Conservation (phyloP, 2,888 invertebrate genomes). For the Taphrorychus bicolor region DNA sequence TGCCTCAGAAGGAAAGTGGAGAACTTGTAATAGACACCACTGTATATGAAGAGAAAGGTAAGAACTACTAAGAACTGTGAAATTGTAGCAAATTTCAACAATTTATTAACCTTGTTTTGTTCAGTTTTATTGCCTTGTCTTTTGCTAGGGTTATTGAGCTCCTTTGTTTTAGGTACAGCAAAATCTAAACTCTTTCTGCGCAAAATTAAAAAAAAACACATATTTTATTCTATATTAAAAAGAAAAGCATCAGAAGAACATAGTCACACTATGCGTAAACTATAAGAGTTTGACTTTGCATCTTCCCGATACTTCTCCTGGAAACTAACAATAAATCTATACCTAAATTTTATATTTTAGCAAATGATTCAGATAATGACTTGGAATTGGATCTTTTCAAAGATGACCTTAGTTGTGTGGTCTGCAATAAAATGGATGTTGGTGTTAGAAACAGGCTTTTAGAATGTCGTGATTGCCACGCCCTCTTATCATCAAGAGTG, state of each 20-base stretch:
- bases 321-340: no score
- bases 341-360: slow-evolving; percentile 26
- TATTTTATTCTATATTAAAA: not conserved
- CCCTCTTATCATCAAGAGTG: slow-evolving; percentile 95
- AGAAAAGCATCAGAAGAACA: no score
- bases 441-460: slow-evolving; percentile 87
- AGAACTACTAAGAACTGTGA: no score
- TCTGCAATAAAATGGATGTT: slow-evolving; percentile 70
- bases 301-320: no score
- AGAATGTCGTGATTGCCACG: slow-evolving; percentile 91
- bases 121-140: no score
- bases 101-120: no score
- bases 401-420: slow-evolving; percentile 66
- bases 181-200: not conserved
- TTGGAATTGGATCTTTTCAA: slow-evolving; percentile 78
- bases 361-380: slow-evolving; percentile 63
- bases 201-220: not conserved
- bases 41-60: slow-evolving; percentile 36
- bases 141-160: not conserved
- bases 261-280: no score
- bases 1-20: slow-evolving; percentile 49
- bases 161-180: no score
- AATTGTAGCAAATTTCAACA: no score
- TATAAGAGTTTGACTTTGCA: no score
- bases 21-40: slow-evolving; percentile 39